These are phyloP conservation scores for Cervus canadensis DNA, from an alignment of 2,113 vertebrate genomes.

Conservation along the genomic window DNA sequence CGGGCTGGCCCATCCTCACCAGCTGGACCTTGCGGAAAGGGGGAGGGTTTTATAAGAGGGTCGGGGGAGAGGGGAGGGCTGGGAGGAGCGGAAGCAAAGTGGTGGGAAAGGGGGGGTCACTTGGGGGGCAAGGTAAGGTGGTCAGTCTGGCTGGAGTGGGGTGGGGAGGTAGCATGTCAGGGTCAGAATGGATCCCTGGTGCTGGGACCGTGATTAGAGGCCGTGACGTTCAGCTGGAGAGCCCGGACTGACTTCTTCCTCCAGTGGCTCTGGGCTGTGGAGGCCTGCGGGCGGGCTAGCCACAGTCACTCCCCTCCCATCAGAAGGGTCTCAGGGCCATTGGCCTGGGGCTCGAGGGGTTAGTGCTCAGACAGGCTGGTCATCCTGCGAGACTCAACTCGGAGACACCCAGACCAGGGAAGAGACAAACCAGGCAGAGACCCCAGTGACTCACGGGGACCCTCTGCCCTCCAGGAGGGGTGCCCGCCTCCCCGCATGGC, in stretches of 20 bases:
- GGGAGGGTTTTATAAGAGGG: too few species aligned
- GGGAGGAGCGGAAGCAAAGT: neutral
- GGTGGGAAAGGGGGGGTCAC: too few species aligned
- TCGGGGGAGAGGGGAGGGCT: accelerated
- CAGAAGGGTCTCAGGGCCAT: neutral
- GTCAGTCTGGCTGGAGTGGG: accelerated
- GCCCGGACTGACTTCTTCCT: accelerated
- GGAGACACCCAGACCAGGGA: neutral
- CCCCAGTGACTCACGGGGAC: accelerated
- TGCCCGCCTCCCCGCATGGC: accelerated
- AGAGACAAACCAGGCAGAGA: too few species aligned
- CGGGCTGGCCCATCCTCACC: neutral
- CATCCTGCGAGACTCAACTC: neutral
- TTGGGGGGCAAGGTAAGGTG: neutral
- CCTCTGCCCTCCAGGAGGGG: accelerated
- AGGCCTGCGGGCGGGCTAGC: neutral
- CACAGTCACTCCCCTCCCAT: neutral
- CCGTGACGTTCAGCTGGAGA: neutral
- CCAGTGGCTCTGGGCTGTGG: neutral
- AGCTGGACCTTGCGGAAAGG: neutral
- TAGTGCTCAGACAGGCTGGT: neutral
- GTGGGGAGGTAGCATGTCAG: too few species aligned
- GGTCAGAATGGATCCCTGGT: accelerated
- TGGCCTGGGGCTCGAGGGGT: neutral
- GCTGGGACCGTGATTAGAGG: neutral